These are phyloP conservation scores for Andricus grossulariae DNA, from an alignment of 1,140 invertebrate species.

Conservation along the genomic window DNA sequence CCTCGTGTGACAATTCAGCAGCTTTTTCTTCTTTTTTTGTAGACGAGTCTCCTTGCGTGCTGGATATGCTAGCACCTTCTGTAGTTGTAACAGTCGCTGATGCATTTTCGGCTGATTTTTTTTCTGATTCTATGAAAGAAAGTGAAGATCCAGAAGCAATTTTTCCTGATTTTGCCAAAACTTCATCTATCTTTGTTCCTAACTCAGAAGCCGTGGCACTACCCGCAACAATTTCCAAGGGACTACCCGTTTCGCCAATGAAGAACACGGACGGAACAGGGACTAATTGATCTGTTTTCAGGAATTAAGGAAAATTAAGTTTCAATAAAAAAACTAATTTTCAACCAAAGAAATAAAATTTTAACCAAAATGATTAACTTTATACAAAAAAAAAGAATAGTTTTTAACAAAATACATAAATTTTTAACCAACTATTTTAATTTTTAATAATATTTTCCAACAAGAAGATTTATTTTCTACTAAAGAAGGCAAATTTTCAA, in stretches of 20 bases:
- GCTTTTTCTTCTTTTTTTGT: background rate
- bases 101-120: constrained; percentile 41
- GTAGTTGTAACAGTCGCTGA: background rate
- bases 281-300: constrained; percentile 84
- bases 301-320: constrained; percentile 30
- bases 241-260: constrained; percentile 86
- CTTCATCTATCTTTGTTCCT: constrained; percentile 75
- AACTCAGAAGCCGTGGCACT: constrained; percentile 73
- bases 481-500: no score
- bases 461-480: no score
- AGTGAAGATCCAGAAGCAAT: constrained; percentile 49
- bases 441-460: no score
- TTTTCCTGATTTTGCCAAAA: constrained; percentile 69
- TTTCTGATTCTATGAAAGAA: constrained; percentile 62
- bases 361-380: no score
- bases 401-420: no score
- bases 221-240: constrained; percentile 85
- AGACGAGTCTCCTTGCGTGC: background rate
- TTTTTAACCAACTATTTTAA: no score
- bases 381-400: no score
- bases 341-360: no score
- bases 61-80: background rate
- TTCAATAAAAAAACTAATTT: no score
- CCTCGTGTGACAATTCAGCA: constrained; percentile 20
- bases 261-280: constrained; percentile 91